Percentiles rank a stretch among this genome's conserved stretches.
Evolutionary conservation across 2,888 invertebrate species (phyloP).

Genomic region (Hemistola chrysoprasaria): DNA sequence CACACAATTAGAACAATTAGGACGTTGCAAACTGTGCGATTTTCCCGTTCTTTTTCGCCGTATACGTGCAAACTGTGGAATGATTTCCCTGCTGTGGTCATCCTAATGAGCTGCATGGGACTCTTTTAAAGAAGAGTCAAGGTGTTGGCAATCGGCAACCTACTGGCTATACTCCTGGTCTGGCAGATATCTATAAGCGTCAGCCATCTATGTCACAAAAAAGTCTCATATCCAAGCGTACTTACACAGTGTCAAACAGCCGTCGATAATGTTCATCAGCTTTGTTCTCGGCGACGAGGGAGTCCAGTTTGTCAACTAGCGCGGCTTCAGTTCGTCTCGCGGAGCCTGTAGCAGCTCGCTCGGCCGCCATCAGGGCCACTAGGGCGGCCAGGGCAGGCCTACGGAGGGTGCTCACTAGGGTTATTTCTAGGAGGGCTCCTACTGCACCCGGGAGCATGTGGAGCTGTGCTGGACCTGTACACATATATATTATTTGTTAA

Average conservation of each 20-base stretch:
- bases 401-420: slow-evolving; percentile 93
- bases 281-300: slow-evolving; percentile 95
- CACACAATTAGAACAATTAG: no score
- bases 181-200: no score
- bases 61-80: no score
- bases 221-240: slow-evolving; percentile 50
- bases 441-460: slow-evolving; percentile 96
- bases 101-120: no score
- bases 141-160: no score
- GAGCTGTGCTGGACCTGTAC: slow-evolving; percentile 90
- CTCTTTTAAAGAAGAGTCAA: no score
- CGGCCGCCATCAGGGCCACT: slow-evolving; percentile 97
- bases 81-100: no score
- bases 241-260: slow-evolving; percentile 98
- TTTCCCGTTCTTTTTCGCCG: no score
- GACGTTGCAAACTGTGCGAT: no score
- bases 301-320: slow-evolving; percentile 95
- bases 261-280: slow-evolving; percentile 96
- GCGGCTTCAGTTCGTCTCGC: slow-evolving; percentile 96
- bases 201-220: neutral
- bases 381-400: slow-evolving; percentile 95
- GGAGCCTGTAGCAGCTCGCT: slow-evolving; percentile 90
- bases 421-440: slow-evolving; percentile 96
- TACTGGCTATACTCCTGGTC: no score
- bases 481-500: no score